Conservation (phyloP, 2,888 invertebrate species). For the Leptinotarsa peninsularis region DNA sequence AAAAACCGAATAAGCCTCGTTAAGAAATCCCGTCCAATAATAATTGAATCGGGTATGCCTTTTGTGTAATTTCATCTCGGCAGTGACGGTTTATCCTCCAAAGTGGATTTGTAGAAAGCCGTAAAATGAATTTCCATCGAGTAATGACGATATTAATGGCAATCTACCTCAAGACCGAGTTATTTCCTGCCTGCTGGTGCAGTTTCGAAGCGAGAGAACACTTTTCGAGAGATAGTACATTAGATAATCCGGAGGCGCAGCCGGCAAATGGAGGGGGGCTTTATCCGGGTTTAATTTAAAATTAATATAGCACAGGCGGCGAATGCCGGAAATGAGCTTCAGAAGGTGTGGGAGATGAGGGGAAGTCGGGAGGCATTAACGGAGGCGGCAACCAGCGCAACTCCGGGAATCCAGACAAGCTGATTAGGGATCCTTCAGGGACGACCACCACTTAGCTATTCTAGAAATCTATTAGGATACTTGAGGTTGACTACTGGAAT, state of each 20-base stretch:
- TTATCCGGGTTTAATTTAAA: conserved; percentile 77
- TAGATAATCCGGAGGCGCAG: conserved; percentile 61
- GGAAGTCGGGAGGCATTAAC: conserved; percentile 39
- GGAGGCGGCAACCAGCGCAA: conserved; percentile 43
- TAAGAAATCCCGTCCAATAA: neutral
- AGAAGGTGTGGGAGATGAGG: conserved; percentile 63
- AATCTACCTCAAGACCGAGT: conserved; percentile 64
- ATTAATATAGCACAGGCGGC: conserved; percentile 78
- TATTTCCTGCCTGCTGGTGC: conserved; percentile 59
- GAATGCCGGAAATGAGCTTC: conserved; percentile 77
- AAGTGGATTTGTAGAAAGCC: conserved; percentile 47
- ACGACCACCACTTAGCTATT: conserved; percentile 30
- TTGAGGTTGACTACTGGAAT: conserved; percentile 11
- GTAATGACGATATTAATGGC: conserved; percentile 63
- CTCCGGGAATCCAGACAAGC: conserved; percentile 43
- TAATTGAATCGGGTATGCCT: conserved; percentile 10
- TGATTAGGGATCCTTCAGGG: conserved; percentile 40
- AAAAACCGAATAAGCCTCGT: conserved; percentile 53
- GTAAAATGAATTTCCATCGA: conserved; percentile 59
- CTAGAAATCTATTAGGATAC: conserved; percentile 29
- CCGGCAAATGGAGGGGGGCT: conserved; percentile 58
- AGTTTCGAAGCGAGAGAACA: conserved; percentile 47
- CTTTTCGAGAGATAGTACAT: conserved; percentile 60
- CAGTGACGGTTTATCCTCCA: conserved; percentile 27
- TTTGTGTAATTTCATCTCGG: conserved; percentile 23